phyloP scores from a whole-genome alignment of 2,113 vertebrate genomes.

The Rhea americana region DNA sequence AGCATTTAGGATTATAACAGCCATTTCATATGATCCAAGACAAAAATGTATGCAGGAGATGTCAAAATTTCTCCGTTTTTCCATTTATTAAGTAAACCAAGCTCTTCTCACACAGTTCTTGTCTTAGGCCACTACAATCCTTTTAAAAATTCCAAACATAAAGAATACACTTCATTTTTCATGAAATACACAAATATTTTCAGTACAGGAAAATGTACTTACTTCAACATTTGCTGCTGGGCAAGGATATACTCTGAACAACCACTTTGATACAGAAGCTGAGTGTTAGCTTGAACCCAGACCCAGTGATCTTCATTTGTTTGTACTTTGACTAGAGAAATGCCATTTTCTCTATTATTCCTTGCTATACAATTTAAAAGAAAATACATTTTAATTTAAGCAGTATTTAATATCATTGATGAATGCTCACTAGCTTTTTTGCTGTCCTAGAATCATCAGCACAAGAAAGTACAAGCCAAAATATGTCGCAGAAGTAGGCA shows the following conservation, averaged over 20 bases:
- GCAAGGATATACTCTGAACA: constrained; percentile 67
- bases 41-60: background rate
- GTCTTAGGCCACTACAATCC: background rate
- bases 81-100: background rate
- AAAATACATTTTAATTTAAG: background rate
- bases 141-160: background rate
- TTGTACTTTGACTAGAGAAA: constrained; percentile 71
- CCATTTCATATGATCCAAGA: background rate
- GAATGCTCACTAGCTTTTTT: background rate
- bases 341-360: constrained; percentile 71
- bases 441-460: background rate
- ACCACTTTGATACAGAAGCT: constrained; percentile 71
- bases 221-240: constrained; percentile 69
- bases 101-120: background rate
- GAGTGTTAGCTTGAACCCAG: constrained; percentile 71
- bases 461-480: background rate
- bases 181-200: background rate
- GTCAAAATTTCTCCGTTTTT: background rate
- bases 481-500: background rate
- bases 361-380: constrained; percentile 66
- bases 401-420: background rate
- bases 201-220: constrained; percentile 51
- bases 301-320: constrained; percentile 75
- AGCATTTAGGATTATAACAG: background rate
- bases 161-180: background rate